Evolutionary conservation across 2,797 vertebrate species (phyloP).

Genomic region (Girardinus metallicus): DNA sequence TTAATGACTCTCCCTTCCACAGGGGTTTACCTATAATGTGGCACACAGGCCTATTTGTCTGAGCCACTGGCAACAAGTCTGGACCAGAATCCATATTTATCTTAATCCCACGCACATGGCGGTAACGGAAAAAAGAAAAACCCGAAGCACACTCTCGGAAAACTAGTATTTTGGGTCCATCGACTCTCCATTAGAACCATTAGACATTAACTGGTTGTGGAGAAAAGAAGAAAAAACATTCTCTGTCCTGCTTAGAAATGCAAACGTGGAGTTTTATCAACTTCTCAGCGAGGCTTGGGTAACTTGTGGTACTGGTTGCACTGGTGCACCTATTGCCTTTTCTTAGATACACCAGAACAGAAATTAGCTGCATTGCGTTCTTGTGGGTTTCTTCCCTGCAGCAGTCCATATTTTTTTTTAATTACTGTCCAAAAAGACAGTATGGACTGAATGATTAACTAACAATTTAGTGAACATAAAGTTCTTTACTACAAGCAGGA

Average conservation of each 20-base stretch:
- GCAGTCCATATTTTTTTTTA: too few relatives aligned
- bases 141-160: not conserved
- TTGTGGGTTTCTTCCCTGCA: not conserved
- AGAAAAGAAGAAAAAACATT: not conserved
- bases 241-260: not conserved
- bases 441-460: not conserved
- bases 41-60: not conserved
- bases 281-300: not conserved
- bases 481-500: too few relatives aligned
- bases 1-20: not conserved
- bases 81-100: not conserved
- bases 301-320: not conserved
- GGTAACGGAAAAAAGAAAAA: not conserved
- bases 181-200: not conserved
- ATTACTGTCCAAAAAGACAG: too few relatives aligned
- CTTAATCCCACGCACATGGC: not conserved
- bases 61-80: not conserved
- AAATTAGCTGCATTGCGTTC: not conserved
- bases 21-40: not conserved
- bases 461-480: too few relatives aligned
- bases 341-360: not conserved
- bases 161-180: not conserved
- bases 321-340: not conserved
- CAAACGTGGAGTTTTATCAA: not conserved
- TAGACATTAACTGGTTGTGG: not conserved